Percentiles rank a stretch among this genome's conserved stretches.
These are phyloP conservation scores for Brachyptera putata DNA, from an alignment of 2,888 invertebrate genomes.

Conservation along the genomic window DNA sequence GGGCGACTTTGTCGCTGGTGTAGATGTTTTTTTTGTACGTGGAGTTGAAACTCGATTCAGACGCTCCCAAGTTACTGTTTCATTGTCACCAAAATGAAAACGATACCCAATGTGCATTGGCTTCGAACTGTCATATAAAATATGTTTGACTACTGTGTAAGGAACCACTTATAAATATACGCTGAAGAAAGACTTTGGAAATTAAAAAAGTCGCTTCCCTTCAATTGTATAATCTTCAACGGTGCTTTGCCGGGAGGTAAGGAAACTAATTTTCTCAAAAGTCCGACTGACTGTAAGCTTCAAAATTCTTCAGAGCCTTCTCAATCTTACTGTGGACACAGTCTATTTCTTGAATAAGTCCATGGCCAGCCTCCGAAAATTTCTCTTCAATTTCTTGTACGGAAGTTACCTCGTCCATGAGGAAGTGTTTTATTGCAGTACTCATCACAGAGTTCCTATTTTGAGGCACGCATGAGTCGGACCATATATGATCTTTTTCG, in stretches of 20 bases:
- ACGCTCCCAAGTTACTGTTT: background rate
- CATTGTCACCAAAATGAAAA: background rate
- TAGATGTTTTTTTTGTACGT: background rate
- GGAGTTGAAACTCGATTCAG: background rate
- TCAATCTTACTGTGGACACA: slow-evolving; percentile 12
- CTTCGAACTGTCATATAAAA: background rate
- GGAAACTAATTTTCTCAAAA: background rate
- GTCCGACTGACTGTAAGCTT: background rate
- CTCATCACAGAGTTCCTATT: slow-evolving; percentile 29
- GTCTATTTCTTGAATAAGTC: slow-evolving; percentile 4
- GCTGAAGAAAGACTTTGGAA: slow-evolving; percentile 15
- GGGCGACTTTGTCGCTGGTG: background rate
- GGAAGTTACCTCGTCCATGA: background rate
- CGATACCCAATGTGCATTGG: background rate
- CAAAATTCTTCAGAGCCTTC: background rate
- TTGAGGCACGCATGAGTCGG: slow-evolving; percentile 30
- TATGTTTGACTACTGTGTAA: slow-evolving; percentile 3
- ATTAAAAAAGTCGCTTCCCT: slow-evolving; percentile 50
- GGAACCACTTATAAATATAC: background rate
- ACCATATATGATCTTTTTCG: slow-evolving; percentile 31
- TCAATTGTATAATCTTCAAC: slow-evolving; percentile 2
- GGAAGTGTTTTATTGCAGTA: slow-evolving; percentile 18
- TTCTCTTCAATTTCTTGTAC: background rate
- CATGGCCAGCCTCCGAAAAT: slow-evolving; percentile 5
- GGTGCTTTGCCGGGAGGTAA: background rate